phyloP scores from a whole-genome alignment of 2,888 invertebrate genomes.

The Plagodis pulveraria region DNA sequence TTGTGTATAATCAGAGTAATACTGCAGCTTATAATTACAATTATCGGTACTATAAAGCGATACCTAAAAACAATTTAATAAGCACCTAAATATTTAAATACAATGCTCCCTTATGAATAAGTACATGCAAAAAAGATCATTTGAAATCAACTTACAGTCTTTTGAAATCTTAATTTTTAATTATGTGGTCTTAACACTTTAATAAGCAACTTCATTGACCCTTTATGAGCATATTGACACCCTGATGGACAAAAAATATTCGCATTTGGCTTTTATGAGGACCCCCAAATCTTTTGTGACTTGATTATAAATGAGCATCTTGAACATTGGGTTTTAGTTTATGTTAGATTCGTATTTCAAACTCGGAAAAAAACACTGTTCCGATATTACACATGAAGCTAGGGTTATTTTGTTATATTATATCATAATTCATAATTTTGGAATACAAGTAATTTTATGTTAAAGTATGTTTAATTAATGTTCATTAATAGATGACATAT shows the following conservation, averaged over 20 bases:
- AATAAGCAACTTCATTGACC: constrained; percentile 54
- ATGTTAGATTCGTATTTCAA: too few relatives aligned
- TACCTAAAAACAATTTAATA: constrained; percentile 62
- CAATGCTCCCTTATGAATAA: constrained; percentile 39
- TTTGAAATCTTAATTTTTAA: constrained; percentile 73
- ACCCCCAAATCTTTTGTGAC: constrained; percentile 40
- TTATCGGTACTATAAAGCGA: neutral
- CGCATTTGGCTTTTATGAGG: constrained; percentile 42
- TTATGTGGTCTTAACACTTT: constrained; percentile 57
- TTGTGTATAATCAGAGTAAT: too few relatives aligned
- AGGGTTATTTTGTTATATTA: too few relatives aligned
- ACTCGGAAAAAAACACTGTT: too few relatives aligned
- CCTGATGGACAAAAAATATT: constrained; percentile 66
- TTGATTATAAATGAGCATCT: constrained; percentile 32
- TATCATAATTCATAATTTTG: too few relatives aligned
- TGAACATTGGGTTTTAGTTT: too few relatives aligned
- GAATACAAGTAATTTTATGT: too few relatives aligned
- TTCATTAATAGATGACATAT: too few relatives aligned
- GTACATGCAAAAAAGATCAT: constrained; percentile 36
- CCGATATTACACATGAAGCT: too few relatives aligned
- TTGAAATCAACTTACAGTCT: constrained; percentile 52
- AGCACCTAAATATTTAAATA: constrained; percentile 55
- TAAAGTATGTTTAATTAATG: too few relatives aligned
- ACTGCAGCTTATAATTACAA: too few relatives aligned
- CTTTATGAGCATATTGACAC: constrained; percentile 70